phyloP scores from a whole-genome alignment of 1,140 invertebrate species.

The Drosophila tsacasi region DNA sequence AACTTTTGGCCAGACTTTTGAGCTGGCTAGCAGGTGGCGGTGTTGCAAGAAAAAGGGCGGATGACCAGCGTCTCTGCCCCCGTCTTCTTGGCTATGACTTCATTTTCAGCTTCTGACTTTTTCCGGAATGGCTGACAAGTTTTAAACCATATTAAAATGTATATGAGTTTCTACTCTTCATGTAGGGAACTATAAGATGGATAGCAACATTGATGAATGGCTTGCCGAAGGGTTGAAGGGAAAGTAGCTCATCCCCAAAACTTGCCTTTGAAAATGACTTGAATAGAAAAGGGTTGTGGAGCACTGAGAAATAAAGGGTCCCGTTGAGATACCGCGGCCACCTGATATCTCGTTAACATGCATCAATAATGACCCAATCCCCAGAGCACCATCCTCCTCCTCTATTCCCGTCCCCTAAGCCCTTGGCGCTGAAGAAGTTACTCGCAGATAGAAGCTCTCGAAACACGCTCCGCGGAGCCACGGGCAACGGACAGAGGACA shows the following conservation, averaged over 20 bases:
- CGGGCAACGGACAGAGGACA: slow-evolving; percentile 35
- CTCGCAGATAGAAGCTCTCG: slow-evolving; percentile 55
- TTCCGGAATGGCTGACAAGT: background rate
- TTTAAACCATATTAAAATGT: slow-evolving; percentile 13
- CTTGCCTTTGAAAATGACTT: background rate
- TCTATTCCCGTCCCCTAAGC: background rate
- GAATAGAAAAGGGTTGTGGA: slow-evolving; percentile 4
- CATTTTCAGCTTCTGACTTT: background rate
- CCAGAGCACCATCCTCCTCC: slow-evolving; percentile 14
- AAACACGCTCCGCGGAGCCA: slow-evolving; percentile 63
- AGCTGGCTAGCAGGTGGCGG: slow-evolving; percentile 40
- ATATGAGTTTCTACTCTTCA: background rate
- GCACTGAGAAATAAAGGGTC: slow-evolving; percentile 21
- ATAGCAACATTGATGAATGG: background rate
- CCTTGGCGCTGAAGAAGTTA: slow-evolving; percentile 22
- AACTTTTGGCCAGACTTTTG: slow-evolving; percentile 67
- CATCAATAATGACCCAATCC: slow-evolving; percentile 70
- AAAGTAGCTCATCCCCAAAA: background rate
- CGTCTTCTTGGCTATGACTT: background rate
- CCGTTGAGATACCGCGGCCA: slow-evolving; percentile 42
- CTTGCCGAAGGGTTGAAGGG: background rate
- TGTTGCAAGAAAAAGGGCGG: slow-evolving; percentile 11
- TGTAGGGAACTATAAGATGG: background rate
- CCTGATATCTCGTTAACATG: slow-evolving; percentile 80
- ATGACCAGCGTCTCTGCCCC: background rate